Percentiles rank a stretch among this genome's conserved stretches.
Conservation (phyloP, 2,113 vertebrate genomes). For the Ancistrus triradiatus region DNA sequence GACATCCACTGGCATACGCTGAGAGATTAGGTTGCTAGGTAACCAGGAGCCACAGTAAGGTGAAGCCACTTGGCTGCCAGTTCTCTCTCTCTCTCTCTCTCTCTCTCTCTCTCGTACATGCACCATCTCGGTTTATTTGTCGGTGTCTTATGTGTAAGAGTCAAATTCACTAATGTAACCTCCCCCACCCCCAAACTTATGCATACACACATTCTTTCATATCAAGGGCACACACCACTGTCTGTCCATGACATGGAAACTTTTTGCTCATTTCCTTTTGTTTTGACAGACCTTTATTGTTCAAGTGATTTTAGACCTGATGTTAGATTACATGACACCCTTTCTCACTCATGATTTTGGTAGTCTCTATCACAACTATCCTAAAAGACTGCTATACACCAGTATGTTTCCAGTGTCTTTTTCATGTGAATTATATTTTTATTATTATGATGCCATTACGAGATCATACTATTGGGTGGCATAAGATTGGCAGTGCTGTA, state of each 20-base stretch:
- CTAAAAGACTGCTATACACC: too few relatives aligned
- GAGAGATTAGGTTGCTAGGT: constrained; percentile 45
- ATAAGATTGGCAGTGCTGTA: too few relatives aligned
- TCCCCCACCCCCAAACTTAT: neutral
- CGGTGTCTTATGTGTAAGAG: too few relatives aligned
- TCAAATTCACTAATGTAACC: too few relatives aligned
- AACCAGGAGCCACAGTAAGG: constrained; percentile 40
- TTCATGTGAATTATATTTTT: too few relatives aligned
- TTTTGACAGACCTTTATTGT: constrained; percentile 44
- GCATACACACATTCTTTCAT: neutral
- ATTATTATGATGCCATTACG: too few relatives aligned
- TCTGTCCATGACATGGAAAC: constrained; percentile 28
- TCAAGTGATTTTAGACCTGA: constrained; percentile 19
- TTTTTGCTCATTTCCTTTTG: constrained; percentile 42
- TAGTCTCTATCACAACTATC: too few relatives aligned
- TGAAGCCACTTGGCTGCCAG: constrained; percentile 38
- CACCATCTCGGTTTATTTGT: too few relatives aligned
- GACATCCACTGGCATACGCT: constrained; percentile 25
- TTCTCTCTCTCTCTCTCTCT: neutral
- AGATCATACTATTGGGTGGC: too few relatives aligned
- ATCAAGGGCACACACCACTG: constrained; percentile 7
- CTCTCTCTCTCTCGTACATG: neutral
- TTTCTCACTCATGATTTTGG: too few relatives aligned
- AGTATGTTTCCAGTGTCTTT: too few relatives aligned
- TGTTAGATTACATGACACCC: constrained; percentile 14